Evolutionary conservation across 2,113 vertebrate genomes (phyloP), one percentile per base, ranked within the genome.

Genomic region (Spea multiplicata): DNA sequence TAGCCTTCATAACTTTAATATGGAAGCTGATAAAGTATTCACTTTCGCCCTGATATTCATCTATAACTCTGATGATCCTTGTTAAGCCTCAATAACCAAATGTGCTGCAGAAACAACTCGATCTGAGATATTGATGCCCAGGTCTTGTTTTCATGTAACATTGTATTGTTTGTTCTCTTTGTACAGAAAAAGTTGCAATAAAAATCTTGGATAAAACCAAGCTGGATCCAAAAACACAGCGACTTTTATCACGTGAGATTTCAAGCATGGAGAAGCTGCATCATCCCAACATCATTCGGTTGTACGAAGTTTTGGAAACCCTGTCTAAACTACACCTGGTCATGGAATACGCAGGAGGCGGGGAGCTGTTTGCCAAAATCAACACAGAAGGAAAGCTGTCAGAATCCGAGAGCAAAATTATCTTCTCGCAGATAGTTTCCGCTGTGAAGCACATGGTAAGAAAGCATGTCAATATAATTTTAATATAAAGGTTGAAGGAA

Each of bases 131-230:
- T 30, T 30, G 30, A 30, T 30, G 30, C 30, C 30, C 30, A 30
- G 30, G 30, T 59, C 6, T 13, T 59, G 2, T 59, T 4, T 59
- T 59, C 1, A 6, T 52, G 9, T 52, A 52, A 52, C 9, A 52
- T 59, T 59, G 5, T 59, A 59, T 12, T 13, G 14, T 12, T 76
- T 4, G 12, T 82, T 79, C 79, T 49, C 9, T 82, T 44, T 77
- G 78, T 75, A 71, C 88, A 99, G 97, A 99, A 85, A 99, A 97
- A 89, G 97, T 99, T 83, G 97, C 97, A 61, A 97, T 99, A 83
- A 99, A 99, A 89, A 97, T 99, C 88, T 86, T 99, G 84, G 97
- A 99, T 86, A 99, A 99, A 90, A 96, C 95, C 73, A 97, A 97
- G 83, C 85, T 98, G 83, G 97, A 99, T 84, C 92, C 94, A 86